Conservation (phyloP, 2,888 invertebrate species). For the Lacanobia oleracea region DNA sequence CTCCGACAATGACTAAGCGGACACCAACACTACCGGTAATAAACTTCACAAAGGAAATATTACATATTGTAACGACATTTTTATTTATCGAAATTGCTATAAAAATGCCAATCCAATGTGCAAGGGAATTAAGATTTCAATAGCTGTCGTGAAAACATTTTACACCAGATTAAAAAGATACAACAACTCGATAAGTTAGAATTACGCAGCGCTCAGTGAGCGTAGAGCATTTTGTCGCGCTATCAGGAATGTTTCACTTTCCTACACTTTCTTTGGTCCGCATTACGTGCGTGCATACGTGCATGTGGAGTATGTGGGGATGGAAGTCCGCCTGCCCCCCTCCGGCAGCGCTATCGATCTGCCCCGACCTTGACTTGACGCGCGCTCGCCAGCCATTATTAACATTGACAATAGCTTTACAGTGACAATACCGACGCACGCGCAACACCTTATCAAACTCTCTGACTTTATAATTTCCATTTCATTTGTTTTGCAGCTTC, state of each 20-base stretch:
- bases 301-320: slow-evolving; percentile 75
- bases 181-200: slow-evolving; percentile 65
- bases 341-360: slow-evolving; percentile 80
- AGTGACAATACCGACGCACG: slow-evolving; percentile 83
- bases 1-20: slow-evolving; percentile 77
- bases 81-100: slow-evolving; percentile 30
- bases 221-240: slow-evolving; percentile 72
- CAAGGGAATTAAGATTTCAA: slow-evolving; percentile 25
- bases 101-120: slow-evolving; percentile 23
- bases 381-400: slow-evolving; percentile 82
- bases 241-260: slow-evolving; percentile 87
- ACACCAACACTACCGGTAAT: slow-evolving; percentile 72
- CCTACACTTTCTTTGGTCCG: slow-evolving; percentile 84
- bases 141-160: slow-evolving; percentile 58
- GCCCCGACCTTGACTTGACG: slow-evolving; percentile 86
- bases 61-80: slow-evolving; percentile 47
- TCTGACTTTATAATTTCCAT: slow-evolving; percentile 75
- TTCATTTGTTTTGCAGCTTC: slow-evolving; percentile 65
- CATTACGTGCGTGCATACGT: slow-evolving; percentile 79
- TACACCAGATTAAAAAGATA: slow-evolving; percentile 61
- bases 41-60: slow-evolving; percentile 70
- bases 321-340: slow-evolving; percentile 73
- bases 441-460: slow-evolving; percentile 75
- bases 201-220: slow-evolving; percentile 72
- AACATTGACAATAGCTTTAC: slow-evolving; percentile 82